Percentiles rank a stretch among this genome's conserved stretches.
Conservation (phyloP, 2,113 vertebrate genomes). For the Alexandromys fortis region DNA sequence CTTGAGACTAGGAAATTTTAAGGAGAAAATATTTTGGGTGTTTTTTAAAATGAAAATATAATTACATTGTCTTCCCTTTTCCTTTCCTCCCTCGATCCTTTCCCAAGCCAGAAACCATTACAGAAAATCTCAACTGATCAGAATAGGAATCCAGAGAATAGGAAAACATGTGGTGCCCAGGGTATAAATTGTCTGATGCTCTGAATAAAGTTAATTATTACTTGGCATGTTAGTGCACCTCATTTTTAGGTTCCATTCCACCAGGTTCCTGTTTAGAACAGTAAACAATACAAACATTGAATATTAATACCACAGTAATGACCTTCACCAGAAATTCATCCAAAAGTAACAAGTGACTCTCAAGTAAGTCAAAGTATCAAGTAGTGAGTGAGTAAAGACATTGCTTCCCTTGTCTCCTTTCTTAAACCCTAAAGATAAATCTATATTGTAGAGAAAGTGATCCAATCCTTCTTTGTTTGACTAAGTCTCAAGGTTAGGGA, state of each 20-base stretch:
- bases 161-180: neutral
- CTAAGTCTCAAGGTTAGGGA: neutral
- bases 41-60: neutral
- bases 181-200: neutral
- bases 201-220: neutral
- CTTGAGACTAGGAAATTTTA: neutral
- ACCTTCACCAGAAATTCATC: neutral
- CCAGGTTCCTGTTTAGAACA: neutral
- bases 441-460: neutral
- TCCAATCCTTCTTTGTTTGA: neutral
- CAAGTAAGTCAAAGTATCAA: neutral
- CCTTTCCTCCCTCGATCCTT: neutral
- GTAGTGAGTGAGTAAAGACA: neutral
- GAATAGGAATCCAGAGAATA: neutral
- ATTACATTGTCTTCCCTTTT: neutral
- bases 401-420: neutral
- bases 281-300: neutral
- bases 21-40: neutral
- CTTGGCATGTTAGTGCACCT: neutral
- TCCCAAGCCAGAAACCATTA: neutral
- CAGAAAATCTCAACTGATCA: neutral
- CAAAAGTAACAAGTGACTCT: neutral
- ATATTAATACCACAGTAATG: constrained; percentile 12
- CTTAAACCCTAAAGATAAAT: neutral
- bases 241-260: neutral